Percentiles rank a stretch among this genome's conserved stretches.
These are phyloP conservation scores for Acanthochromis polyacanthus DNA, from an alignment of 2,113 vertebrate genomes.

Conservation along the genomic window DNA sequence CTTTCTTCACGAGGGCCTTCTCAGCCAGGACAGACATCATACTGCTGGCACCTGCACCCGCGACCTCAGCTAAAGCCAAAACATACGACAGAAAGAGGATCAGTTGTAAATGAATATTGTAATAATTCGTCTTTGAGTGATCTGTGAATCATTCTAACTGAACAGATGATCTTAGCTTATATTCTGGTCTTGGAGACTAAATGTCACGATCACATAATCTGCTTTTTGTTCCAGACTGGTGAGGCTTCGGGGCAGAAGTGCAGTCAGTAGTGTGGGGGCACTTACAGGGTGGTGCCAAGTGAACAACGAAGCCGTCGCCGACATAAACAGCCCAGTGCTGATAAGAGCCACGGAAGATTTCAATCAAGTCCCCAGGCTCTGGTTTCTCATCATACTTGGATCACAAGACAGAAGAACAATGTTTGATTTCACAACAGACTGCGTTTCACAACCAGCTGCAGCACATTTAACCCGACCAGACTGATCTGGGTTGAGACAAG, in stretches of 20 bases:
- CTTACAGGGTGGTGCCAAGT: conserved; percentile 87
- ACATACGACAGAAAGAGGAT: background rate
- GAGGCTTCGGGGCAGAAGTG: background rate
- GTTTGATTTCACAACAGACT: conserved; percentile 17
- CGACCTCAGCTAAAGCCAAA: conserved; percentile 72
- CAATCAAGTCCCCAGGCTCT: conserved; percentile 88
- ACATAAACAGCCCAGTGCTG: conserved; percentile 91
- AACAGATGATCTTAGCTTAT: background rate
- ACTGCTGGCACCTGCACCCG: conserved; percentile 74
- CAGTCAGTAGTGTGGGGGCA: conserved; percentile 3
- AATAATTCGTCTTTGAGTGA: background rate
- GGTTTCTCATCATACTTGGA: conserved; percentile 80
- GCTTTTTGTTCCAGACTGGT: background rate
- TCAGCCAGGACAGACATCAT: conserved; percentile 84
- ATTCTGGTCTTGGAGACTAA: background rate
- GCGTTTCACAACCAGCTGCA: conserved; percentile 4
- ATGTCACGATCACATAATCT: background rate
- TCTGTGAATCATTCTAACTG: background rate
- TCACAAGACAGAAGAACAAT: background rate
- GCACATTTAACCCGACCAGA: background rate
- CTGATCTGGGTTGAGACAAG: background rate
- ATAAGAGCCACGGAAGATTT: conserved; percentile 86
- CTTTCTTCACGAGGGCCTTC: conserved; percentile 85
- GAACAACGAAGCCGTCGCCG: conserved; percentile 87
- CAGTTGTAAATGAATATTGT: background rate